Percentiles rank a stretch among this genome's conserved stretches.
These are phyloP conservation scores for Pocillopora grandis DNA, from an alignment of 92 coral and sea anemone genomes.

Conservation along the genomic window DNA sequence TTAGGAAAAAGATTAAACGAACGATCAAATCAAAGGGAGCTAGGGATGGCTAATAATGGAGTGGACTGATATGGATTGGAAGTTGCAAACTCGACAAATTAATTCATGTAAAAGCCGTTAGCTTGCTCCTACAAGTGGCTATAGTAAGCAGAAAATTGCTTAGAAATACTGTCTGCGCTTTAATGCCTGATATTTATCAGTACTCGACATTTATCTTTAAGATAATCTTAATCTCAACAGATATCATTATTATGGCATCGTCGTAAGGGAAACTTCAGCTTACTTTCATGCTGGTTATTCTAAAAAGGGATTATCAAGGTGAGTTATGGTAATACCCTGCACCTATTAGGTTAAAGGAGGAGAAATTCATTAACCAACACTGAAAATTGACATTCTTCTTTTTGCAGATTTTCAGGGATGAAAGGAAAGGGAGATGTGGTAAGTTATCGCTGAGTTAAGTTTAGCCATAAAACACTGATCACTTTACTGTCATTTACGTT, in stretches of 20 bases:
- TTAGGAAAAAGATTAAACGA: too few species aligned
- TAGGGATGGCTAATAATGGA: too few species aligned
- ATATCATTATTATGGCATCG: conserved; percentile 94
- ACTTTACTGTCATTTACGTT: not conserved
- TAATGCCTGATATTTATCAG: not conserved
- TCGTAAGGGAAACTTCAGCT: conserved; percentile 85
- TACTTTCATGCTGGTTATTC: conserved; percentile 92
- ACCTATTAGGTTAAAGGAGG: not conserved
- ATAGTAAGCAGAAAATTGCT: too few species aligned
- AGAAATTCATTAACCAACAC: not conserved
- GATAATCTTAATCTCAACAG: conserved; percentile 38
- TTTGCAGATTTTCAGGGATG: conserved; percentile 78
- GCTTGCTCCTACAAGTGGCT: too few species aligned
- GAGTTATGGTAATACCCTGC: not conserved
- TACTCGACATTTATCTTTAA: not conserved
- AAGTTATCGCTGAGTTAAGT: not conserved
- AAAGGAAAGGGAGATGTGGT: conserved; percentile 69
- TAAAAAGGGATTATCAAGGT: conserved; percentile 96
- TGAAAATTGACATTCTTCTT: not conserved
- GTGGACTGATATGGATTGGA: too few species aligned
- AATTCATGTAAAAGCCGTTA: too few species aligned
- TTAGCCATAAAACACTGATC: too few species aligned
- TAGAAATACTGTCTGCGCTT: too few species aligned
- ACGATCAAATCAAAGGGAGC: too few species aligned
- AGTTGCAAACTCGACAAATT: too few species aligned